phyloP scores from a whole-genome alignment of 64 coral and sea anemone species.

The Astreopora myriophthalma region DNA sequence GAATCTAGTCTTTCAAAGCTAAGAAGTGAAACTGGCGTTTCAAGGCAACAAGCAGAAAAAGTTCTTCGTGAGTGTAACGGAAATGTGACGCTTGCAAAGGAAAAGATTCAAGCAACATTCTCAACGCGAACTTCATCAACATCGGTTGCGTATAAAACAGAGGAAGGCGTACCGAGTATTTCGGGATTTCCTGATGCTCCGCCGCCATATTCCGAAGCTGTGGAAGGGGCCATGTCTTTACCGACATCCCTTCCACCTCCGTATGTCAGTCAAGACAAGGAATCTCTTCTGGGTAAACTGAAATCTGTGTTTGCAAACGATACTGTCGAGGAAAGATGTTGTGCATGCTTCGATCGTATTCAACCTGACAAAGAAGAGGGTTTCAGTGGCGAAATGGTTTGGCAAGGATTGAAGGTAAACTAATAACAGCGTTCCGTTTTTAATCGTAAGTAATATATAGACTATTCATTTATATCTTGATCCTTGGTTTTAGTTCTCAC shows the following conservation, averaged over 20 bases:
- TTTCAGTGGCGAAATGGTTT: constrained; percentile 85
- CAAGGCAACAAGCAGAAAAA: constrained; percentile 66
- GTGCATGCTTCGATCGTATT: constrained; percentile 92
- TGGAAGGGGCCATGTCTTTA: constrained; percentile 40
- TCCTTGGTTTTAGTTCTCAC: no score
- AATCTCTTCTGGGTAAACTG: constrained; percentile 57
- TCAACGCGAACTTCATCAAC: not conserved
- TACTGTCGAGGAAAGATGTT: constrained; percentile 67
- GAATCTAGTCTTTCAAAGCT: constrained; percentile 46
- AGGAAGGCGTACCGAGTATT: not conserved
- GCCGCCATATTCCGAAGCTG: constrained; percentile 73
- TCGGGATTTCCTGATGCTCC: constrained; percentile 57
- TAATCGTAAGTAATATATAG: not conserved
- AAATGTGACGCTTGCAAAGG: constrained; percentile 38
- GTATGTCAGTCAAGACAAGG: constrained; percentile 76
- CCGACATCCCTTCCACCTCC: constrained; percentile 58
- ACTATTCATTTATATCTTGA: no score
- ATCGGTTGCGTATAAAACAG: not conserved
- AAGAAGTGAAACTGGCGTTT: constrained; percentile 60
- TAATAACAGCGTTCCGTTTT: not conserved
- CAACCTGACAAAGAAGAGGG: constrained; percentile 64
- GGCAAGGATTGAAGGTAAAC: constrained; percentile 75
- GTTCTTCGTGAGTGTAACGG: constrained; percentile 68
- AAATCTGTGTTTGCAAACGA: constrained; percentile 35
- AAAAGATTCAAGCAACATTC: constrained; percentile 28